Percentiles rank a stretch among this genome's conserved stretches.
Conservation (phyloP, 35 echinoderm and acorn worm genomes). For the Apostichopus parvimensis region DNA sequence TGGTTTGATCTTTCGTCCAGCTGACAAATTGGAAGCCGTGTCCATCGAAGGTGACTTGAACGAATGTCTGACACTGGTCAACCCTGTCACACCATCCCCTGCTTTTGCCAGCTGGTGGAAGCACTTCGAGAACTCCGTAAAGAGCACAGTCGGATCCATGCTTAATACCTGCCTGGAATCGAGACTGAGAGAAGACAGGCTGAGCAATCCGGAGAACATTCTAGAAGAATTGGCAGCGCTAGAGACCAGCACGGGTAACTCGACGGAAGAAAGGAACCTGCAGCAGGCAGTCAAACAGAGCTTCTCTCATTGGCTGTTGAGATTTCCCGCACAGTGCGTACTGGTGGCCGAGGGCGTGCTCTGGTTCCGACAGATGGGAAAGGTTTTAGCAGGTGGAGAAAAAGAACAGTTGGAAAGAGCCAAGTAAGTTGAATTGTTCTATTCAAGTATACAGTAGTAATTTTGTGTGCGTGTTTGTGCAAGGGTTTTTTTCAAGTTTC, state of each 20-base stretch:
- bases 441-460: no score
- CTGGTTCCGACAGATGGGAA: constrained; percentile 67
- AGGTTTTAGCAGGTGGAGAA: constrained; percentile 51
- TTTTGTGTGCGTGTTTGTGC: no score
- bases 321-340: constrained; percentile 85
- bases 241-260: constrained; percentile 35
- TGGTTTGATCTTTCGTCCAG: constrained; percentile 61
- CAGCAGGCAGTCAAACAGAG: constrained; percentile 77
- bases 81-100: constrained; percentile 61
- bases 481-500: no score
- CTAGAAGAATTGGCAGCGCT: constrained; percentile 68
- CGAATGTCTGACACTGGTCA: constrained; percentile 61
- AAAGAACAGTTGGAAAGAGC: constrained; percentile 47
- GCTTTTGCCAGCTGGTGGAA: constrained; percentile 64
- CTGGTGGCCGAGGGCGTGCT: constrained; percentile 66
- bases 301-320: constrained; percentile 84
- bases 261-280: constrained; percentile 59
- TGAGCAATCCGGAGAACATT: constrained; percentile 67
- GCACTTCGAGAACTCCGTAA: constrained; percentile 68
- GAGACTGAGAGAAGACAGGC: constrained; percentile 58
- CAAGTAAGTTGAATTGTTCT: constrained; percentile 53
- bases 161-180: constrained; percentile 82
- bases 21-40: constrained; percentile 75
- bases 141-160: constrained; percentile 76
- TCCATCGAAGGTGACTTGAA: constrained; percentile 70